phyloP scores from a whole-genome alignment of 2,888 invertebrate species.

The Euzetes globulus region DNA sequence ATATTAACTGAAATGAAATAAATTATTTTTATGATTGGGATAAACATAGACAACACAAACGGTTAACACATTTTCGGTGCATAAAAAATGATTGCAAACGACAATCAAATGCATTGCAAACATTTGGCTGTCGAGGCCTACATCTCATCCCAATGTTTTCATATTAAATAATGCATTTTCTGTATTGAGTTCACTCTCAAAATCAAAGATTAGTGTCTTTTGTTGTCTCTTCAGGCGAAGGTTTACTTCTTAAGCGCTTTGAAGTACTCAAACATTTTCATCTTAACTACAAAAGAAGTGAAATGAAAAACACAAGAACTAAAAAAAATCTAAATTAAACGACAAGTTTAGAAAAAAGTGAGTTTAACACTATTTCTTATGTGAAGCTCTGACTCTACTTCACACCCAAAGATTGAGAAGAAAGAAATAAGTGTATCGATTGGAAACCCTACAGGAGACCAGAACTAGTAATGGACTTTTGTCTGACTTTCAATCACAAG shows the following conservation, averaged over 20 bases:
- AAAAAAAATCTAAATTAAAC: conserved; percentile 9
- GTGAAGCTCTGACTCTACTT: background rate
- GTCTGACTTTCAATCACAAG: background rate
- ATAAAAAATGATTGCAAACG: background rate
- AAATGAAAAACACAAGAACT: background rate
- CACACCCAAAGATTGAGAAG: conserved; percentile 6
- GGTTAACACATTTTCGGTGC: conserved; percentile 11
- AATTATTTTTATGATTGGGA: background rate
- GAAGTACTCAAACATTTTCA: background rate
- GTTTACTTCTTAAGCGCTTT: background rate
- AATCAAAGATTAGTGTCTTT: conserved; percentile 3
- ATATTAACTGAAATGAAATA: background rate
- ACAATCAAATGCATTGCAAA: background rate
- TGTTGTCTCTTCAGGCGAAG: background rate
- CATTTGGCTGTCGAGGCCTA: background rate
- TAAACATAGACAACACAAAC: background rate
- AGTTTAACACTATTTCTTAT: background rate
- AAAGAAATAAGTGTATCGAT: conserved; percentile 7
- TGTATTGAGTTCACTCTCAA: background rate
- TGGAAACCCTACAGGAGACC: background rate
- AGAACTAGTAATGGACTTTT: background rate
- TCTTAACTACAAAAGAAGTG: background rate
- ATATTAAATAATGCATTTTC: background rate
- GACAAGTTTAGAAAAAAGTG: conserved; percentile 7
- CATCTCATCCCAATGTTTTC: background rate